Base-by-base conservation (phyloP, 2,113 vertebrate genomes). In the Manacus vitellinus region DNA sequence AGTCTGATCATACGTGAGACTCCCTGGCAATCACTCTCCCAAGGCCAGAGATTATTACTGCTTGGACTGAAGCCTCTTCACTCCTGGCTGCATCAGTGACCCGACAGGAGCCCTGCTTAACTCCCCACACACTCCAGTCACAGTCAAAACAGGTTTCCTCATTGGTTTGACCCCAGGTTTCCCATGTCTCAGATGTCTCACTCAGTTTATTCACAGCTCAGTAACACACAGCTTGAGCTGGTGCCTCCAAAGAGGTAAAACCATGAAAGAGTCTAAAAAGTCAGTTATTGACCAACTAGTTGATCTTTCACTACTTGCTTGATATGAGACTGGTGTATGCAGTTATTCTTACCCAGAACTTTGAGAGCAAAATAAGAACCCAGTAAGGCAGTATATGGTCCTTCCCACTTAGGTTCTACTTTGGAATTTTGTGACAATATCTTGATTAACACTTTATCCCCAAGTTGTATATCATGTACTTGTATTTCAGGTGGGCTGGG, bases 81-180 rank as follows among this genome's bases (percentile, higher is more conserved):
- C n/a, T 28, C 20, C 0, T 0, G 18, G 33, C 30, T 25, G n/a
- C 24, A 41, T 9, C 46, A 31, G n/a, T 35, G 47, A 62, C n/a
- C 33, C 0, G 0, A 6, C 0, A 1, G 18, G 20, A 59, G 21
- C 5, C 18, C 17, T 20, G 10, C 30, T 18, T 18, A 39, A 17
- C 39, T 75, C 46, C 33, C 24, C 54, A 30, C n/a, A 41, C 13
- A 41, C 9, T 55, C 10, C 28, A n/a, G 10, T 39, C 46, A 46
- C 25, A 51, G n/a, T 6, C 33, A 61, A 28, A 68, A 9, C 17
- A 31, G 8, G 19, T 31, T 47, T 61, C 55, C 55, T 41, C 21
- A 7, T 21, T 35, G 20, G 10, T 25, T 61, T 24, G 18, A 15
- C 47, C 7, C 10, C 47, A 83, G 11, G 13, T 14, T 5, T 31